phyloP scores from a whole-genome alignment of 92 coral and sea anemone genomes.

The Bergia puertoricense region DNA sequence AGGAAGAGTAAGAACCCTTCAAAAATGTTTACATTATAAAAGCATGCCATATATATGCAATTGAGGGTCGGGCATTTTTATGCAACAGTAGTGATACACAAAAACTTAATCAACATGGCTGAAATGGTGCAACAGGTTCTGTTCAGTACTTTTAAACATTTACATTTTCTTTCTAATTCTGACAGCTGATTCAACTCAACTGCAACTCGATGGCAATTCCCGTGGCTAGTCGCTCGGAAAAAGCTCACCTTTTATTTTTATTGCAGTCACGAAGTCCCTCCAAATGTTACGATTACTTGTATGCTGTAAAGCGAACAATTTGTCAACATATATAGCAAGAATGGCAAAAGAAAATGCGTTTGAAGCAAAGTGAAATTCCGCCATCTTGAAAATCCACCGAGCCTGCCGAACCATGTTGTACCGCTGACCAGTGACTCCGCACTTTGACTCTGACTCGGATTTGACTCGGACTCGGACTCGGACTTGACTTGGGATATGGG shows the following conservation, averaged over 20 bases:
- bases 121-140: not conserved
- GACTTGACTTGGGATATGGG: too few species aligned
- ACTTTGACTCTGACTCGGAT: too few species aligned
- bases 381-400: constrained; percentile 5
- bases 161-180: not conserved
- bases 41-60: too few species aligned
- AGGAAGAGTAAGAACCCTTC: too few species aligned
- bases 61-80: too few species aligned
- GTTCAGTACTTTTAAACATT: not conserved
- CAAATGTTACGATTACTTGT: not conserved
- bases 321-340: not conserved
- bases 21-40: too few species aligned
- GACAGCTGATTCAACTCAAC: not conserved
- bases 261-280: not conserved
- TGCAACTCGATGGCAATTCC: not conserved
- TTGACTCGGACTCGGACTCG: too few species aligned
- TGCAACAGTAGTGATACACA: not conserved
- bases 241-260: not conserved
- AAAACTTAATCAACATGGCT: not conserved
- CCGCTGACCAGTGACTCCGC: not conserved
- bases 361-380: not conserved
- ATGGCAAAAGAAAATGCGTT: not conserved
- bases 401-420: not conserved
- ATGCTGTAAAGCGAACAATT: not conserved
- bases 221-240: too few species aligned